phyloP scores from a whole-genome alignment of 2,888 invertebrate species.

The Strigamia crassipes region DNA sequence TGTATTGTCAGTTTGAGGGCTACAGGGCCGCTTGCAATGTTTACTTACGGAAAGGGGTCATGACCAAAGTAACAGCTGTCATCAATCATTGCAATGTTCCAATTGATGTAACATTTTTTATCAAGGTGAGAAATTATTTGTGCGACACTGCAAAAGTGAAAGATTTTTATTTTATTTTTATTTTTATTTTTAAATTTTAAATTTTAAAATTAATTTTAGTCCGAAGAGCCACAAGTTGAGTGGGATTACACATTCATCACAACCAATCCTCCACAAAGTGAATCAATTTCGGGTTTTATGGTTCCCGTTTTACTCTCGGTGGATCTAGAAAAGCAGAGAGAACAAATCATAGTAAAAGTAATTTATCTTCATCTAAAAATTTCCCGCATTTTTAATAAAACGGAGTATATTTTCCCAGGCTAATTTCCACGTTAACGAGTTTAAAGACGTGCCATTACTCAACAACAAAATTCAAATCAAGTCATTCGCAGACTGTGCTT shows the following conservation, averaged over 20 bases:
- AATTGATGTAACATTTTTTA: conserved; percentile 48
- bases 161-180: too few relatives aligned
- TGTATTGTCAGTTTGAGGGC: conserved; percentile 47
- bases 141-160: too few relatives aligned
- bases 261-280: conserved; percentile 46
- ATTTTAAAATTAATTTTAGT: conserved; percentile 18
- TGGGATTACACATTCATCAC: conserved; percentile 49
- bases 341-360: not conserved
- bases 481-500: not conserved
- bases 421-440: not conserved
- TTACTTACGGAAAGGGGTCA: conserved; percentile 15
- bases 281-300: conserved; percentile 42
- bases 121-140: conserved; percentile 44
- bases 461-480: not conserved
- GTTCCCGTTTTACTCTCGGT: conserved; percentile 42
- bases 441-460: not conserved
- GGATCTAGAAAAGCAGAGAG: not conserved
- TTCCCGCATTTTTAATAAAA: not conserved
- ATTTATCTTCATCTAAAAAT: not conserved
- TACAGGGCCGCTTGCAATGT: conserved; percentile 46
- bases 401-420: not conserved
- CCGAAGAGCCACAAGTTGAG: conserved; percentile 23
- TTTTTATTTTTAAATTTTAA: too few relatives aligned
- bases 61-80: conserved; percentile 46
- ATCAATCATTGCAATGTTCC: conserved; percentile 49